Percentiles rank a stretch among this genome's conserved stretches.
Evolutionary conservation across 2,888 invertebrate species (phyloP).

Genomic region (Empis livida): DNA sequence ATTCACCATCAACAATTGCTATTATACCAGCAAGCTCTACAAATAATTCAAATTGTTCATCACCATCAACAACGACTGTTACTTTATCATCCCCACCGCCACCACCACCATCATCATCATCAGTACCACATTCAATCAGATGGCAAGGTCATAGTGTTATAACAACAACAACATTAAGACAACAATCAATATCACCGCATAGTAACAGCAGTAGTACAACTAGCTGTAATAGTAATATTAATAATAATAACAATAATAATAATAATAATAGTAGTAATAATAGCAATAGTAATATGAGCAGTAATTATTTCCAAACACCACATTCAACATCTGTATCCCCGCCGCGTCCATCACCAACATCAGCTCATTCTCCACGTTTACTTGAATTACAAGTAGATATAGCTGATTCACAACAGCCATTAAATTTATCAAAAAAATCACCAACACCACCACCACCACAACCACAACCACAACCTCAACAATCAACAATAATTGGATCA

Average conservation of each 20-base stretch:
- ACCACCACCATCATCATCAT: constrained; percentile 24
- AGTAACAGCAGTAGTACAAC: constrained; percentile 23
- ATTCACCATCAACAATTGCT: constrained; percentile 6
- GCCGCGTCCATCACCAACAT: constrained; percentile 33
- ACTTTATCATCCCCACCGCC: constrained; percentile 29
- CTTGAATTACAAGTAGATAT: constrained; percentile 73
- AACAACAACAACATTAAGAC: constrained; percentile 43
- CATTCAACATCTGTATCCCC: constrained; percentile 37
- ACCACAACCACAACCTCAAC: constrained; percentile 31
- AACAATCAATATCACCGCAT: constrained; percentile 34
- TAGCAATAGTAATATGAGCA: constrained; percentile 17
- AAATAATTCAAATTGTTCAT: constrained; percentile 26
- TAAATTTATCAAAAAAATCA: constrained; percentile 80
- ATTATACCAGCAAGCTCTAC: constrained; percentile 9
- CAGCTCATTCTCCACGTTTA: constrained; percentile 38
- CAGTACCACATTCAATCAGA: constrained; percentile 25
- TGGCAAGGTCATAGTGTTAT: constrained; percentile 44
- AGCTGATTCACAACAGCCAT: constrained; percentile 66
- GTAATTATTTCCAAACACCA: constrained; percentile 37
- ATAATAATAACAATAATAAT: constrained; percentile 13
- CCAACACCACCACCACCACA: constrained; percentile 57
- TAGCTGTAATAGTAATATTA: constrained; percentile 15
- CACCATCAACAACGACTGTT: constrained; percentile 28
- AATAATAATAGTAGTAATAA: constrained; percentile 10
- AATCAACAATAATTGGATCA: background rate